Evolutionary conservation across 2,797 vertebrate genomes (phyloP).

Genomic region (Melanogrammus aeglefinus): DNA sequence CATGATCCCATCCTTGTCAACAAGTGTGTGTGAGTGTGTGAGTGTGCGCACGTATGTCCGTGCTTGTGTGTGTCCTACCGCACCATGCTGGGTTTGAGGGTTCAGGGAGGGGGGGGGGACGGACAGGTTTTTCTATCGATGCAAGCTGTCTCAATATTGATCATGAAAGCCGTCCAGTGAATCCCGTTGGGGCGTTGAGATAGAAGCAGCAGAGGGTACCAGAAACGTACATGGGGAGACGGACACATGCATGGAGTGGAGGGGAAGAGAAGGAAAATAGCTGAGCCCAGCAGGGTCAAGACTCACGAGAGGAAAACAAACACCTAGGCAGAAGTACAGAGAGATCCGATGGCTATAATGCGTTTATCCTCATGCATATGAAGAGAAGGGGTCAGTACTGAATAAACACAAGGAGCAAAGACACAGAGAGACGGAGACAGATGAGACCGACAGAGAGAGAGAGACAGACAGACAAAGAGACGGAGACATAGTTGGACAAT

Average conservation of each 20-base stretch:
- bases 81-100: background rate
- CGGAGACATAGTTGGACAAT: background rate
- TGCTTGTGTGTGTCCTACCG: background rate
- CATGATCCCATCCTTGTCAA: background rate
- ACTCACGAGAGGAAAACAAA: background rate
- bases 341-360: background rate
- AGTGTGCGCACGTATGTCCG: background rate
- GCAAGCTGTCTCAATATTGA: conserved; percentile 4
- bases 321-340: background rate
- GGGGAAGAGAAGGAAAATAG: background rate
- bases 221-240: background rate
- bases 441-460: background rate
- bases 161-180: background rate
- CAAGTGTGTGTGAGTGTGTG: background rate
- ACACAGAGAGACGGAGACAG: background rate
- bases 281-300: background rate
- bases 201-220: background rate
- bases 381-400: background rate
- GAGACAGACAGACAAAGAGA: background rate
- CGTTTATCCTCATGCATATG: background rate
- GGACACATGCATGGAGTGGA: background rate
- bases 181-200: background rate
- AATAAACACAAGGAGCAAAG: background rate
- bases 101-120: background rate
- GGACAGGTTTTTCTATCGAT: background rate